Percentiles rank a stretch among this genome's conserved stretches.
phyloP scores from a whole-genome alignment of 2,888 invertebrate species.

The Cosmia trapezina region DNA sequence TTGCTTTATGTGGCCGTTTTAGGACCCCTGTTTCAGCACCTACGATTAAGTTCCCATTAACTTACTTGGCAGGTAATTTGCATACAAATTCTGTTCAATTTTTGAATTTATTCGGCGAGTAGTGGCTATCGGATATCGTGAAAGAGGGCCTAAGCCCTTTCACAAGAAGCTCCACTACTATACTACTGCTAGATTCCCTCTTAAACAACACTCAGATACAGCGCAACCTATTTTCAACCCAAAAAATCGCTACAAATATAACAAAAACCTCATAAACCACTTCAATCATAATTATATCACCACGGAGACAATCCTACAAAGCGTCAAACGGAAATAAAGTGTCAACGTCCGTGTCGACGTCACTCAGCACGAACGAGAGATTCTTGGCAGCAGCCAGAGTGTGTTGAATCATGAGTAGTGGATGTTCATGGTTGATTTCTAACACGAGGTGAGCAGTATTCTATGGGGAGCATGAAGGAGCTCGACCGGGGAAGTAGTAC shows the following conservation, averaged over 20 bases:
- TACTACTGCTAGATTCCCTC: too few relatives aligned
- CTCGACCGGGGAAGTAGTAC: neutral
- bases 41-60: too few relatives aligned
- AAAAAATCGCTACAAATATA: neutral
- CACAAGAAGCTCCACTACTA: too few relatives aligned
- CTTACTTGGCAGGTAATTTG: too few relatives aligned
- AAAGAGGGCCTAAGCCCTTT: too few relatives aligned
- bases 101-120: too few relatives aligned
- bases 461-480: neutral
- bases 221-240: slow-evolving; percentile 3
- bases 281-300: slow-evolving; percentile 25
- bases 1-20: too few relatives aligned
- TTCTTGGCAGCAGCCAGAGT: slow-evolving; percentile 37
- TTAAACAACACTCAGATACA: neutral
- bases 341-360: slow-evolving; percentile 33
- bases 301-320: slow-evolving; percentile 9
- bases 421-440: slow-evolving; percentile 23
- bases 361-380: slow-evolving; percentile 25
- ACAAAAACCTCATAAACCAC: neutral
- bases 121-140: too few relatives aligned
- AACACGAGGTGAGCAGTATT: slow-evolving; percentile 20
- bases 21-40: too few relatives aligned
- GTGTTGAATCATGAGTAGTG: slow-evolving; percentile 31
- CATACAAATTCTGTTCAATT: too few relatives aligned
- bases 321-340: slow-evolving; percentile 31